Base-by-base conservation (phyloP, 2,888 invertebrate species). In the Pollenia labialis region DNA sequence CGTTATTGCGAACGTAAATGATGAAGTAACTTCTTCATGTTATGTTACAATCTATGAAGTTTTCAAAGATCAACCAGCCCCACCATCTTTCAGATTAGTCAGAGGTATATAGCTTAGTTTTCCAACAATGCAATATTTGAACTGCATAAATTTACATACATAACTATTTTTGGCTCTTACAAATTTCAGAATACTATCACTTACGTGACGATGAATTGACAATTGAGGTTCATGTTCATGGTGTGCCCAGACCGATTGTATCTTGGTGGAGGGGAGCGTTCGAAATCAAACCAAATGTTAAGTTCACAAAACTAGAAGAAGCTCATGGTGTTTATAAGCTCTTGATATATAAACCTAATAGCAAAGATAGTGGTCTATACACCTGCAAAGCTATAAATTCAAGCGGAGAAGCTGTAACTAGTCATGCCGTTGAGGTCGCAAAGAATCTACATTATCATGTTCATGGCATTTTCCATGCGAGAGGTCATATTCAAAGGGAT, bases 41-140 rank as follows among this genome's bases (percentile, higher is more conserved):
- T 95, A 95, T 89, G 94, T 98, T 23, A 96, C 96, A 90, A 96
- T 97, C 75, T 96, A 96, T 91, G 96, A 97, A 82, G 95, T 96
- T 88, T 96, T 96, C 90, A 93, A 97, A 92, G 95, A 96, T 23
- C 94, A 95, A 72, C 95, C 96, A 0, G 94, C 95, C 86, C 95
- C 96, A 18, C 96, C 97, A 23, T 96, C 96, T 16, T 97, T 97
- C 91, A 96, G 96, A 12, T 94, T 96, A 90, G 94, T 94, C n/a
- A 95, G 94, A 91, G 91, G 93, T 94, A 95, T 95, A 89, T 11
- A 50, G n/a, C 10, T 1, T 9, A 66, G 46, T 40, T 69, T 0
- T 6, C n/a, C 52, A 81, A 54, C 18, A n/a, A 54, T 23, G 40
- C 12, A 44, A n/a, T 50, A 32, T 4, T 4, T 32, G 32, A 32